Percentiles rank a stretch among this genome's conserved stretches.
Evolutionary conservation across 2,888 invertebrate species (phyloP).

Genomic region (Nasonovia ribisnigri): DNA sequence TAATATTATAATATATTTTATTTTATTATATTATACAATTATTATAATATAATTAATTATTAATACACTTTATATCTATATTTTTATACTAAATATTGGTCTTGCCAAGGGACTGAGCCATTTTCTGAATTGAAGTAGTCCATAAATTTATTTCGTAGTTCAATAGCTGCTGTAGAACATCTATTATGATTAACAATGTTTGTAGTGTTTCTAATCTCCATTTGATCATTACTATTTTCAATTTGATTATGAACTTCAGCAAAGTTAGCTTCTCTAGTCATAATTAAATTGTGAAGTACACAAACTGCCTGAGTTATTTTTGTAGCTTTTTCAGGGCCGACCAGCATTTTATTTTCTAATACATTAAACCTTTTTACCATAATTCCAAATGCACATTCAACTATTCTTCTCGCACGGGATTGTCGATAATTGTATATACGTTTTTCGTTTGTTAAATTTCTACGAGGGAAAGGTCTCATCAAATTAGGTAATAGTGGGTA

Average conservation of each 20-base stretch:
- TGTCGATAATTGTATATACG: conserved; percentile 27
- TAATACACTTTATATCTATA: background rate
- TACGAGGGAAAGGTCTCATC: conserved; percentile 35
- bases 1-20: too few relatives aligned
- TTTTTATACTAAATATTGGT: conserved; percentile 2
- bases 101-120: conserved; percentile 30
- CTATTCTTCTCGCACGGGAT: conserved; percentile 24
- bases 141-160: background rate
- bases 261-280: background rate
- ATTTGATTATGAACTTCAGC: conserved; percentile 25
- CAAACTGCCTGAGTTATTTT: background rate
- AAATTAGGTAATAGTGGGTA: conserved; percentile 20
- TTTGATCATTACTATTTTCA: background rate
- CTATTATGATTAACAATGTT: conserved; percentile 8
- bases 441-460: conserved; percentile 32
- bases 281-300: conserved; percentile 36
- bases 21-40: too few relatives aligned
- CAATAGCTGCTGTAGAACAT: conserved; percentile 16
- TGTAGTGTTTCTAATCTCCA: background rate
- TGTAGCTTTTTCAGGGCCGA: conserved; percentile 37
- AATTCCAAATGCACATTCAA: conserved; percentile 29
- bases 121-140: conserved; percentile 19
- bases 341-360: conserved; percentile 32
- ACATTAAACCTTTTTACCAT: conserved; percentile 36
- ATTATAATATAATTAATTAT: background rate